Evolutionary conservation across 1,140 invertebrate genomes (phyloP).

Genomic region (Fopius arisanus): DNA sequence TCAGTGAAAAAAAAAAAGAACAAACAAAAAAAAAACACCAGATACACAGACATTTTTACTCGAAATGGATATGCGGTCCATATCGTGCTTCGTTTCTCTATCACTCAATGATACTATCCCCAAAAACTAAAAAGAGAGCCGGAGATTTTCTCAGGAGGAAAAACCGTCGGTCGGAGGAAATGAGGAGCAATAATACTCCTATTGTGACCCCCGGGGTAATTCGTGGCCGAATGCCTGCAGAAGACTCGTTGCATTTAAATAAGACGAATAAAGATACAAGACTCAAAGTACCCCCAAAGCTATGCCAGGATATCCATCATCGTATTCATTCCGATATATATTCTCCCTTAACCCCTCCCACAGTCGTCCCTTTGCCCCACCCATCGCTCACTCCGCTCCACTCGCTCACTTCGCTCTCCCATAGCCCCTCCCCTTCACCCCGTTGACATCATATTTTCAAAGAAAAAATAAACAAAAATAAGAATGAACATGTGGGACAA

Average conservation of each 20-base stretch:
- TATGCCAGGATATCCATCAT: constrained; percentile 7
- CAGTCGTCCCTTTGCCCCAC: too few species aligned
- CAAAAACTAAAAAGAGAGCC: neutral
- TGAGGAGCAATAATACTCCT: neutral
- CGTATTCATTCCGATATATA: neutral
- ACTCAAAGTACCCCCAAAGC: neutral
- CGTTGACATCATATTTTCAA: too few species aligned
- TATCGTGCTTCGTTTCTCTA: too few species aligned
- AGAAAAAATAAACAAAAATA: too few species aligned
- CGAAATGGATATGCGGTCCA: too few species aligned
- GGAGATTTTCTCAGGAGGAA: neutral
- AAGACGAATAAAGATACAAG: neutral
- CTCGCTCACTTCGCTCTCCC: too few species aligned
- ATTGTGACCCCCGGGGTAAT: neutral
- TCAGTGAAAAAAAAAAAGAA: too few species aligned
- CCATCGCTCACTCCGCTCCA: too few species aligned
- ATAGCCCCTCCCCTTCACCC: too few species aligned
- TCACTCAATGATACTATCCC: neutral
- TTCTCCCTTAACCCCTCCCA: neutral
- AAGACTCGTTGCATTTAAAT: constrained; percentile 8
- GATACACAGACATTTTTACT: too few species aligned
- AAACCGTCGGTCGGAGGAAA: neutral
- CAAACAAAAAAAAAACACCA: too few species aligned
- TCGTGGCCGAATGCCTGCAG: neutral
- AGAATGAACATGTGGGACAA: constrained; percentile 6